Evolutionary conservation across 2,113 vertebrate species (phyloP).

Genomic region (Diglossa brunneiventris): DNA sequence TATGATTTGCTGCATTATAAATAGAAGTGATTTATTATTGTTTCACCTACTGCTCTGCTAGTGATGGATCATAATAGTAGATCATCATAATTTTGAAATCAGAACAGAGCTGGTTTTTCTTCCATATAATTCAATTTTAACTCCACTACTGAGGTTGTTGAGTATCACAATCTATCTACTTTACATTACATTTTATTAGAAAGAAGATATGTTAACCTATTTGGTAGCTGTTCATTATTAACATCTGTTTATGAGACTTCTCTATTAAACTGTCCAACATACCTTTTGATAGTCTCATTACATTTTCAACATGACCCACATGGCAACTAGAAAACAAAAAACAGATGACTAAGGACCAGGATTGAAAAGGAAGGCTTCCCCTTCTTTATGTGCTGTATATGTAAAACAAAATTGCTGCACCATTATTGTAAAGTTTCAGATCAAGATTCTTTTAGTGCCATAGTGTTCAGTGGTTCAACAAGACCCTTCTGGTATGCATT

Average conservation of each 20-base stretch:
- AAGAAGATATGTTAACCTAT: background rate
- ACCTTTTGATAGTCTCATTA: constrained; percentile 29
- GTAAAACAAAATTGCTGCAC: background rate
- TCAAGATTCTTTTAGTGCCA: background rate
- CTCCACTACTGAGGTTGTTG: constrained; percentile 13
- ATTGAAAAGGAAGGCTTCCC: background rate
- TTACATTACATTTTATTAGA: constrained; percentile 38
- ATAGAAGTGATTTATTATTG: constrained; percentile 74
- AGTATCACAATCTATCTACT: constrained; percentile 47
- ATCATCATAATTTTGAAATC: constrained; percentile 76
- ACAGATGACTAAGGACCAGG: background rate
- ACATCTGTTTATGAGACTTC: constrained; percentile 21
- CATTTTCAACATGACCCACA: background rate
- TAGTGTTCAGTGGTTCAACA: background rate
- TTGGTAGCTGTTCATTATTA: constrained; percentile 37
- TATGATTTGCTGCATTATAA: constrained; percentile 74
- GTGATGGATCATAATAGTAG: constrained; percentile 76
- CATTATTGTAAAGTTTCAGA: background rate
- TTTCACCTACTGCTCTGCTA: constrained; percentile 62
- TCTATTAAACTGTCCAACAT: constrained; percentile 33
- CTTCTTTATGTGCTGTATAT: fast-evolving
- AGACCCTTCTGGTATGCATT: background rate
- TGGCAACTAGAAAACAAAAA: background rate
- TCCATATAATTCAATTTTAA: constrained; percentile 67
- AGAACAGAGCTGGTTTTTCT: constrained; percentile 54